phyloP scores from a whole-genome alignment of 2,113 vertebrate genomes.

The Rhinolophus sinicus region DNA sequence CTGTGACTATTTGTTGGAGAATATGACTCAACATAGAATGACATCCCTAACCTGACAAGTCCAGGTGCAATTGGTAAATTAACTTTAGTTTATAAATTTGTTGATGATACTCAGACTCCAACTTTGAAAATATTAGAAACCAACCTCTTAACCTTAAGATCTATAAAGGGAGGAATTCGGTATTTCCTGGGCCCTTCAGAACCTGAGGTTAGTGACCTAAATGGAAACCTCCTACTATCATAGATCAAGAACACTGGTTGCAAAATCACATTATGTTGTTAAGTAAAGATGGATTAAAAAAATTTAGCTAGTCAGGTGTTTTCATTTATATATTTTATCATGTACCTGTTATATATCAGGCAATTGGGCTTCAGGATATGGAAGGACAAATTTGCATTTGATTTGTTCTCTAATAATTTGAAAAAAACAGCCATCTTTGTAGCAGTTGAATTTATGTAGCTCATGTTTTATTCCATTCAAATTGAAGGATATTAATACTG shows the following conservation, averaged over 20 bases:
- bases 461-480: conserved; percentile 44
- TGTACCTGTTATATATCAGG: not conserved
- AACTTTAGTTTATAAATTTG: conserved; percentile 49
- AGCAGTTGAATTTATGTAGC: not conserved
- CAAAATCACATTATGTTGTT: conserved; percentile 20
- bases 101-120: conserved; percentile 59
- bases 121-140: conserved; percentile 57
- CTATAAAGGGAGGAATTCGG: not conserved
- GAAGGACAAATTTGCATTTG: conserved; percentile 35
- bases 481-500: conserved; percentile 41
- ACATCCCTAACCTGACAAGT: conserved; percentile 56
- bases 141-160: conserved; percentile 23
- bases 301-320: not conserved
- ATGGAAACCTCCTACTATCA: not conserved
- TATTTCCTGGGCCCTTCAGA: conserved; percentile 49
- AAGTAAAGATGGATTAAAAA: not conserved
- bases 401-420: not conserved
- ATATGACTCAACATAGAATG: conserved; percentile 61
- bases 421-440: not conserved
- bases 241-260: not conserved
- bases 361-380: conserved; percentile 13
- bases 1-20: conserved; percentile 78
- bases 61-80: conserved; percentile 52
- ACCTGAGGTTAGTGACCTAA: conserved; percentile 19
- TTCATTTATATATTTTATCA: conserved; percentile 10